Percentiles rank a stretch among this genome's conserved stretches.
These are phyloP conservation scores for Drosophila merina DNA, from an alignment of 2,888 invertebrate genomes.

Conservation along the genomic window DNA sequence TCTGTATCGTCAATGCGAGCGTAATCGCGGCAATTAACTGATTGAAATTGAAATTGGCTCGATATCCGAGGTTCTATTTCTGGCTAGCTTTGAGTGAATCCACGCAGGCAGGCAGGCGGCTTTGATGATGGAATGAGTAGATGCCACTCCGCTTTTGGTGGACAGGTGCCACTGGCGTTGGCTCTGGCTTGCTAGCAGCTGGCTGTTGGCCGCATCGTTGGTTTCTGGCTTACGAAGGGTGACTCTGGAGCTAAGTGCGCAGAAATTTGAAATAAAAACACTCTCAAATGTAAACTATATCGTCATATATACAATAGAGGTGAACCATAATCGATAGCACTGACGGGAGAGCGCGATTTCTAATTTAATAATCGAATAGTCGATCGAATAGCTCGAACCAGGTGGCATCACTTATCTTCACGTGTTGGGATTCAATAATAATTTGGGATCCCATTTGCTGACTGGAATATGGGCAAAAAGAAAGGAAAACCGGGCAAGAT, in stretches of 20 bases:
- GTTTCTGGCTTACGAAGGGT: not conserved
- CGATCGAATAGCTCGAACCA: not conserved
- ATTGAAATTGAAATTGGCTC: constrained; percentile 20
- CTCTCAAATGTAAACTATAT: constrained; percentile 52
- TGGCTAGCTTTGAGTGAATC: constrained; percentile 25
- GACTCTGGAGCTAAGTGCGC: constrained; percentile 30
- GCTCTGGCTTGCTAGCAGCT: constrained; percentile 40
- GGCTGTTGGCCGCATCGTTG: constrained; percentile 35
- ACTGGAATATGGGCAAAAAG: constrained; percentile 49
- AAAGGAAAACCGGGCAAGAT: constrained; percentile 25
- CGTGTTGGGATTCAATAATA: constrained; percentile 48
- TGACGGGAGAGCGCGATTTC: not conserved
- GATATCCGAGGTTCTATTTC: not conserved
- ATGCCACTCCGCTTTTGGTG: constrained; percentile 2
- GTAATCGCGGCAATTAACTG: constrained; percentile 32
- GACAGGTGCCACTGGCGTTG: constrained; percentile 2
- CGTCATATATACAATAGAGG: constrained; percentile 40
- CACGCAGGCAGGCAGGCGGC: constrained; percentile 59
- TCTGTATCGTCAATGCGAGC: constrained; percentile 11
- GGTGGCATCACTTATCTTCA: constrained; percentile 37
- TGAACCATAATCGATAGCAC: not conserved
- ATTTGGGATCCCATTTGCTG: constrained; percentile 11
- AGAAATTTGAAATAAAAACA: constrained; percentile 65
- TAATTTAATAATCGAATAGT: not conserved
- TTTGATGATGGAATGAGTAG: constrained; percentile 3